phyloP scores from a whole-genome alignment of 2,888 invertebrate species.

The Agrotis exclamationis region DNA sequence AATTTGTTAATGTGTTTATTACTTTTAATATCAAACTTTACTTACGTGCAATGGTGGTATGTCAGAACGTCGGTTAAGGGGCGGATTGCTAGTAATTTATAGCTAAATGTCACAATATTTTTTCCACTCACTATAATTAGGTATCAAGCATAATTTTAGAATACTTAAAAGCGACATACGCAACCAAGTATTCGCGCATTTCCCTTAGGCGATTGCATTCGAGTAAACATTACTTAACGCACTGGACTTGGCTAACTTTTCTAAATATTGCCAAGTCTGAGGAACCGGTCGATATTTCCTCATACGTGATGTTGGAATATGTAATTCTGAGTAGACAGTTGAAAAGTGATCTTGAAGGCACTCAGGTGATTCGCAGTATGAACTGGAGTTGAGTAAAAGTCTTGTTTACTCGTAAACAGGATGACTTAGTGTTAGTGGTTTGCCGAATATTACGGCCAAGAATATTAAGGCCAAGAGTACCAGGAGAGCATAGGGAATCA shows the following conservation, averaged over 20 bases:
- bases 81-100: not conserved
- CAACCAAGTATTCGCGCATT: conserved; percentile 40
- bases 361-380: not conserved
- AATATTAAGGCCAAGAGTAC: not conserved
- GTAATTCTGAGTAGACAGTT: conserved; percentile 4
- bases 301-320: conserved; percentile 33
- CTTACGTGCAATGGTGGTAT: too few species aligned
- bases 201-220: conserved; percentile 51
- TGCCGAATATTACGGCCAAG: too few species aligned
- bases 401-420: not conserved
- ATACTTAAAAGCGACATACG: conserved; percentile 35
- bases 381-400: not conserved
- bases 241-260: conserved; percentile 39
- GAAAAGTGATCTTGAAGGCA: conserved; percentile 27
- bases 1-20: too few species aligned
- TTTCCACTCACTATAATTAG: conserved; percentile 34
- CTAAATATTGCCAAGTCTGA: conserved; percentile 44
- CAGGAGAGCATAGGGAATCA: not conserved
- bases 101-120: conserved; percentile 14
- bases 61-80: not conserved
- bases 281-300: conserved; percentile 56
- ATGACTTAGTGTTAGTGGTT: too few species aligned
- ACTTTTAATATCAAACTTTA: too few species aligned
- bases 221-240: conserved; percentile 53
- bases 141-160: conserved; percentile 19